These are phyloP conservation scores for Enteromius paludinosus DNA, from an alignment of 2,797 vertebrate genomes.

Conservation along the genomic window DNA sequence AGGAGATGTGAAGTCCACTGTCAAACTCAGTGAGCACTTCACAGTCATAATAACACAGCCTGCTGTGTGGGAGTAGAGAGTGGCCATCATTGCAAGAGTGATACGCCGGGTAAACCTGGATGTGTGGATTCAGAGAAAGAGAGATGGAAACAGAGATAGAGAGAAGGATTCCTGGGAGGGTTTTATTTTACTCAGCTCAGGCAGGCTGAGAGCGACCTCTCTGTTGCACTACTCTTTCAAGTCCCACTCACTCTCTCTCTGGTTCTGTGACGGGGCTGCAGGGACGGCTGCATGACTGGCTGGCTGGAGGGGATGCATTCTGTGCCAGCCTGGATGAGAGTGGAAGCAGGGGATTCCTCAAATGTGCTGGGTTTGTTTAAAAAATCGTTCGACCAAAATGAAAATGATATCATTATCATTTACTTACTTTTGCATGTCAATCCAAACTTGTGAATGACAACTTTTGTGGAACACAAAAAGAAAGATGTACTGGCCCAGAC, in stretches of 20 bases:
- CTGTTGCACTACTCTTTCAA: conserved; percentile 77
- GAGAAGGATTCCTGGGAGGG: conserved; percentile 59
- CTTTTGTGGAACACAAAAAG: not conserved
- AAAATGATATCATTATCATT: not conserved
- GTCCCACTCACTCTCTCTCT: conserved; percentile 79
- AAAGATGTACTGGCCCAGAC: not conserved
- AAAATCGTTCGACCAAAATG: not conserved
- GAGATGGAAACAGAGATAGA: conserved; percentile 55
- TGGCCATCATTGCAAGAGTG: conserved; percentile 51
- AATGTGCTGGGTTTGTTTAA: conserved; percentile 39
- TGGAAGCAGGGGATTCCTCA: conserved; percentile 48
- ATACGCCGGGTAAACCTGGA: conserved; percentile 60
- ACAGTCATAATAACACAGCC: conserved; percentile 58
- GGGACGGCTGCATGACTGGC: conserved; percentile 62
- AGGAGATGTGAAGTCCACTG: conserved; percentile 59
- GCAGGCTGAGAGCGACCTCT: conserved; percentile 78
- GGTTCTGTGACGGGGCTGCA: conserved; percentile 80
- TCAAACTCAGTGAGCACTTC: conserved; percentile 54
- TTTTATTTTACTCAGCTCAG: conserved; percentile 64
- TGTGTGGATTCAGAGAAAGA: conserved; percentile 61
- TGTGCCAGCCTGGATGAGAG: conserved; percentile 48
- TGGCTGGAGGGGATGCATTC: conserved; percentile 50
- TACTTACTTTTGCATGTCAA: not conserved
- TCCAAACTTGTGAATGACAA: not conserved
- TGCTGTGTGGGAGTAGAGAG: conserved; percentile 57